Conservation (phyloP, 1,140 invertebrate species). For the Conopomorpha cramerella region DNA sequence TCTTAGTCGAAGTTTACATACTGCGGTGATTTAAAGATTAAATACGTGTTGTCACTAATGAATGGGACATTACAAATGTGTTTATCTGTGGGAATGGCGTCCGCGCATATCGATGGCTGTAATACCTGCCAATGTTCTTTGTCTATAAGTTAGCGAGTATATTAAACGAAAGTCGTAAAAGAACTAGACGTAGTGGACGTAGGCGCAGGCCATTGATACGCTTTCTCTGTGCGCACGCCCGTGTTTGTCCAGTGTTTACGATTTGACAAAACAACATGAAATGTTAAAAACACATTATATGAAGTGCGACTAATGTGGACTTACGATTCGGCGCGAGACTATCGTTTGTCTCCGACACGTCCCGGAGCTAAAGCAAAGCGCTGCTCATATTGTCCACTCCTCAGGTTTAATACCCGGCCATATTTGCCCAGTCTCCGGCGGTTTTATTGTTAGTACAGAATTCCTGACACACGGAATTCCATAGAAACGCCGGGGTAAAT, state of each 20-base stretch:
- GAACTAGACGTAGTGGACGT: too few species aligned
- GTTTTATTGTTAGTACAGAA: slow-evolving; percentile 35
- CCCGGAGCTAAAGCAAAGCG: slow-evolving; percentile 27
- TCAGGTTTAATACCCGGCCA: slow-evolving; percentile 34
- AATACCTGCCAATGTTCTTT: too few species aligned
- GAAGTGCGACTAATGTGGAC: slow-evolving; percentile 53
- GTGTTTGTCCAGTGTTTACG: slow-evolving; percentile 58
- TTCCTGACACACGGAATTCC: slow-evolving; percentile 12
- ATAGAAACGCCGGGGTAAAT: not conserved
- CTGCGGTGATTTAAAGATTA: slow-evolving; percentile 56
- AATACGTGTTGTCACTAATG: slow-evolving; percentile 45
- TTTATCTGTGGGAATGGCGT: too few species aligned
- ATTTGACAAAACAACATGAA: slow-evolving; percentile 60
- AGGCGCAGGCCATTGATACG: too few species aligned
- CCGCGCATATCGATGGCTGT: too few species aligned
- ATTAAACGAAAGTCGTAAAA: too few species aligned
- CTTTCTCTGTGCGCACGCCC: too few species aligned
- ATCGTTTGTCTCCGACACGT: slow-evolving; percentile 53
- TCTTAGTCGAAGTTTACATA: too few species aligned
- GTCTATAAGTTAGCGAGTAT: too few species aligned
- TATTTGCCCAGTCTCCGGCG: slow-evolving; percentile 34
- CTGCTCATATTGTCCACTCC: slow-evolving; percentile 50
- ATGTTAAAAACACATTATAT: slow-evolving; percentile 61
- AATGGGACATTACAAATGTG: slow-evolving; percentile 54
- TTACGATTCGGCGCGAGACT: slow-evolving; percentile 37